phyloP scores from a whole-genome alignment of 2,113 vertebrate species.

The Australoheros scitulus region DNA sequence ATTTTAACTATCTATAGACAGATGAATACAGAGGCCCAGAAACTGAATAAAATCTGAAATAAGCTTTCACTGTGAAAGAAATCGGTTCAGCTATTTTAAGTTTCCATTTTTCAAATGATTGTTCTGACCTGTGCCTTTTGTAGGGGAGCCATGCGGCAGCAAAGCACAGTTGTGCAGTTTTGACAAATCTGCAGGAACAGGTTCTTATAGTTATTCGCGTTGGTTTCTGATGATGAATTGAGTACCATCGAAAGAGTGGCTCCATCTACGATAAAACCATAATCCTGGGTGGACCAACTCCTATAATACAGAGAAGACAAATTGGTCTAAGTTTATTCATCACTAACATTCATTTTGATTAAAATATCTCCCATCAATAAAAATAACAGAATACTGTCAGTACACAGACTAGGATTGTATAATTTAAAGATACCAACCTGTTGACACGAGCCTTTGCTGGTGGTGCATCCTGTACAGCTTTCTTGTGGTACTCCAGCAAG shows the following conservation, averaged over 20 bases:
- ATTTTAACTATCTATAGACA: slow-evolving; percentile 90
- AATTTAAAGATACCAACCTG: slow-evolving; percentile 77
- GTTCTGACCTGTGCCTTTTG: slow-evolving; percentile 94
- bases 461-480: slow-evolving; percentile 86
- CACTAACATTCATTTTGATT: neutral
- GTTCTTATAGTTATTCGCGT: slow-evolving; percentile 86
- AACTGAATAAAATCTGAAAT: neutral
- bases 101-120: neutral
- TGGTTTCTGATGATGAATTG: slow-evolving; percentile 85
- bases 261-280: slow-evolving; percentile 94
- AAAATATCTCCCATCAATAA: neutral
- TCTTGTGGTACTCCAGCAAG: slow-evolving; percentile 90
- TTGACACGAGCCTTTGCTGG: slow-evolving; percentile 79
- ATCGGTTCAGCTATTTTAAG: neutral
- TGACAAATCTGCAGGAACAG: slow-evolving; percentile 96
- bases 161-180: slow-evolving; percentile 93
- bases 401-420: neutral
- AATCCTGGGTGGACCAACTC: slow-evolving; percentile 90
- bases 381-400: neutral
- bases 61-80: neutral
- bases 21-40: neutral
- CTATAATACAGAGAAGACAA: slow-evolving; percentile 68
- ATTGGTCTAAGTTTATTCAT: neutral
- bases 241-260: slow-evolving; percentile 91
- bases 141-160: slow-evolving; percentile 96